phyloP scores from a whole-genome alignment of 2,888 invertebrate genomes.

The Cynaeus angustus region DNA sequence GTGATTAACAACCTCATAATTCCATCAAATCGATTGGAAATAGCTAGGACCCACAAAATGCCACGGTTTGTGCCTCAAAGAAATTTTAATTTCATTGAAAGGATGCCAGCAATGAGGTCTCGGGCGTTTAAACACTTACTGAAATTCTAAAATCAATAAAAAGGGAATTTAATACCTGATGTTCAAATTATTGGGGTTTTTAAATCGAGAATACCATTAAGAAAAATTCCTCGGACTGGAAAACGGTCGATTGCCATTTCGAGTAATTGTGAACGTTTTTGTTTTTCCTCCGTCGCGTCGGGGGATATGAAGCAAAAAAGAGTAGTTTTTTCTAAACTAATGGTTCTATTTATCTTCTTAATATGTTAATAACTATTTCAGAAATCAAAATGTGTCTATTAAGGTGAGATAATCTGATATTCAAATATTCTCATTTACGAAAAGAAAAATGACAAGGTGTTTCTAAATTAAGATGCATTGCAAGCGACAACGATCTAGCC shows the following conservation, averaged over 20 bases:
- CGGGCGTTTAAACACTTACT: slow-evolving; percentile 1
- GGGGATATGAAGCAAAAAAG: too few species aligned
- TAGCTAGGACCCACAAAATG: slow-evolving; percentile 11
- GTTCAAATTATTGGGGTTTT: slow-evolving; percentile 10
- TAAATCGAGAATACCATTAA: slow-evolving; percentile 4
- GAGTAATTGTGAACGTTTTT: slow-evolving; percentile 7
- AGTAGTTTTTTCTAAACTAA: background rate
- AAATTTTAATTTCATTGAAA: slow-evolving; percentile 36
- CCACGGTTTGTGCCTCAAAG: slow-evolving; percentile 7
- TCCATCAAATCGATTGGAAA: slow-evolving; percentile 9
- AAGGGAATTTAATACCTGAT: slow-evolving; percentile 4
- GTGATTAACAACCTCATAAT: slow-evolving; percentile 29
- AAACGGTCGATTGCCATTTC: background rate
- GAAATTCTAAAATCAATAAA: slow-evolving; percentile 22
- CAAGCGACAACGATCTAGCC: slow-evolving; percentile 40
- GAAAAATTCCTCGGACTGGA: slow-evolving; percentile 9
- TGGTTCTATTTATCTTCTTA: slow-evolving; percentile 1
- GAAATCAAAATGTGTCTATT: slow-evolving; percentile 24
- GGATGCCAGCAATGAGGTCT: slow-evolving; percentile 2
- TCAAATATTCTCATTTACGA: slow-evolving; percentile 29
- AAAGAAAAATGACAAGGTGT: slow-evolving; percentile 34
- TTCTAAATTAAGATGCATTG: slow-evolving; percentile 43
- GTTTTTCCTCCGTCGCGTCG: background rate
- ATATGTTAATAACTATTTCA: slow-evolving; percentile 4
- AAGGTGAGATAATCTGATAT: slow-evolving; percentile 24